Evolutionary conservation across 2,888 invertebrate genomes (phyloP), one percentile per base, ranked within the genome.

Genomic region (Exocentrus adspersus): DNA sequence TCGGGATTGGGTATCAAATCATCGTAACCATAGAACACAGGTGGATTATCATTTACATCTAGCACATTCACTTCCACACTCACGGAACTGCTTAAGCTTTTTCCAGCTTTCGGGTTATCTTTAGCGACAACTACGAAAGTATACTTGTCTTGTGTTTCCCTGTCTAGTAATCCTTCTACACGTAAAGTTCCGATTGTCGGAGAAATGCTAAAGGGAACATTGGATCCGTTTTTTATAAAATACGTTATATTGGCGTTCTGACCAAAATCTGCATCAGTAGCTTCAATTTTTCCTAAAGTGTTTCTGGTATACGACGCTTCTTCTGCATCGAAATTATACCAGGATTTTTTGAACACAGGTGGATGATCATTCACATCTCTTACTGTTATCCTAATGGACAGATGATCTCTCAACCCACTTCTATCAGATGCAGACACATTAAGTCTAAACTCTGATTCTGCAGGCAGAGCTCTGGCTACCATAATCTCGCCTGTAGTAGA

Each of bases 21-120:
- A 76, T 92, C 90, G 72, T 90, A 93, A 0, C 90, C 91, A 71
- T 90, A 90, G 79, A 94, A 95, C 62, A 86, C 86, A 0, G 94
- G 94, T 0, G 90, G 84, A 75, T 95, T 95, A 77, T 95, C 95
- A 78, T 95, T 95, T 0, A 93, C 86, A 76, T 95, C 95, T 65
- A 92, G 81, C 1, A 95, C 87, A 80, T 92, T 91, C 1, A 95
- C 88, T 78, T 93, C 92, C 0, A 95, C 90, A 67, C 90, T 90
- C 9, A 93, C 92, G 0, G 89, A 87, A 3, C 90, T 89, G 4
- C 89, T 90, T 64, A 92, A 82, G 45, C 88, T 87, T 10, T 84
- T 85, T 2, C 81, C 82, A 6, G 85, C 83, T 32, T 66, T 72
- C 0, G 93, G 93, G 76, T 90, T 90, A 77, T 95, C 94, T 67